Conservation (phyloP, 2,888 invertebrate genomes). For the Scelioninae gen. 1 region DNA sequence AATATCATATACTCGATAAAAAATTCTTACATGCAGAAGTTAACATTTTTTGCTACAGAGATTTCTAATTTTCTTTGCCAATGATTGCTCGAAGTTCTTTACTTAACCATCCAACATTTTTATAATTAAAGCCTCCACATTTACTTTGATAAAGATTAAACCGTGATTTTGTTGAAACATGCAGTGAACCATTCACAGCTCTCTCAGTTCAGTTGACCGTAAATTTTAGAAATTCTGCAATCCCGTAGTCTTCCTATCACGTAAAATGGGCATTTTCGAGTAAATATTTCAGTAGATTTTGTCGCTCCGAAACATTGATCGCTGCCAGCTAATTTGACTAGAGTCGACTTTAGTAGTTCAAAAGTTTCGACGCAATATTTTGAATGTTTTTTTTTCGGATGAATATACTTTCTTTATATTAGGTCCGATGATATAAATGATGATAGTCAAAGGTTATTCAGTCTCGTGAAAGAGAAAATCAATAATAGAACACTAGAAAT, state of each 20-base stretch:
- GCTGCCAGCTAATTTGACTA: slow-evolving; percentile 17
- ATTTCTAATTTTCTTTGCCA: too few relatives aligned
- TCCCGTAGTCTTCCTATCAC: slow-evolving; percentile 8
- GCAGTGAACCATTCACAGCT: background rate
- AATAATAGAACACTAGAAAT: background rate
- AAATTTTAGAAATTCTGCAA: background rate
- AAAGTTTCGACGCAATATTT: background rate
- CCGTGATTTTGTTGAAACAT: background rate
- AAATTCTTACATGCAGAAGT: too few relatives aligned
- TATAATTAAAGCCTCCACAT: too few relatives aligned
- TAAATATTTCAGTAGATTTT: background rate
- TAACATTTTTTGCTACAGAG: too few relatives aligned
- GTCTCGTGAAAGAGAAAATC: background rate
- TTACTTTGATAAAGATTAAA: too few relatives aligned
- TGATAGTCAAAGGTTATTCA: slow-evolving; percentile 25
- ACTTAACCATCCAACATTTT: too few relatives aligned
- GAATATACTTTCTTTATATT: background rate
- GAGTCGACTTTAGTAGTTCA: background rate
- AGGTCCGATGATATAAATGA: slow-evolving; percentile 7
- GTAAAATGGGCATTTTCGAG: background rate
- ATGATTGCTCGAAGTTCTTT: too few relatives aligned
- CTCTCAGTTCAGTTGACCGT: background rate
- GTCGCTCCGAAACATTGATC: slow-evolving; percentile 6
- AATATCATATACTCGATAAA: too few relatives aligned
- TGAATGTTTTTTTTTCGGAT: background rate